A percentile compares a stretch with the other conserved stretches of the same genome.
phyloP scores from a whole-genome alignment of 2,113 vertebrate species.

The Perognathus longimembris region DNA sequence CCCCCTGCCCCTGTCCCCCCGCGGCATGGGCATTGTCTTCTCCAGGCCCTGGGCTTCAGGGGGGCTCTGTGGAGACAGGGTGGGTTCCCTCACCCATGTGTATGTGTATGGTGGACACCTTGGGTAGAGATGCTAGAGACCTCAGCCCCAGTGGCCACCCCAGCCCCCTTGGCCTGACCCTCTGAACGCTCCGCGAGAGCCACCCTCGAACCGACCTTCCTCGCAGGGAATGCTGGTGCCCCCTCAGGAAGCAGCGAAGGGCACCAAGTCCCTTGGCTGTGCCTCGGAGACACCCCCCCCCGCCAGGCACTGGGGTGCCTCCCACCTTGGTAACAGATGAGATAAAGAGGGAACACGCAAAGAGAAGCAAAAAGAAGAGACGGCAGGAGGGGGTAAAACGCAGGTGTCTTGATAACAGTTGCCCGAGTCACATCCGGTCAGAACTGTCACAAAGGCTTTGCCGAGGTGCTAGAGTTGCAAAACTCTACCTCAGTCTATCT shows the following conservation, averaged over 20 bases:
- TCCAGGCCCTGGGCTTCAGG: too few relatives aligned
- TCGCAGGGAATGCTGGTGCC: accelerated
- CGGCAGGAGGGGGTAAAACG: neutral
- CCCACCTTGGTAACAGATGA: too few relatives aligned
- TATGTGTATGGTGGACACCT: neutral
- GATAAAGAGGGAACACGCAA: neutral
- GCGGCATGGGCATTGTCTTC: too few relatives aligned
- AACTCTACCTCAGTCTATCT: neutral
- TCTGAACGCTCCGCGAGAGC: neutral
- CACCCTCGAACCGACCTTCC: too few relatives aligned
- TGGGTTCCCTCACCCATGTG: neutral
- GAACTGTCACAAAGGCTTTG: accelerated
- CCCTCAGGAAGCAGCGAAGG: neutral
- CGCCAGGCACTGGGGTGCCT: too few relatives aligned
- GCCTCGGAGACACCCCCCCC: too few relatives aligned
- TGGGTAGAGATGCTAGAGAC: neutral
- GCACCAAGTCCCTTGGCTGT: neutral
- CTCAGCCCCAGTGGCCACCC: neutral
- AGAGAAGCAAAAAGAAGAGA: neutral
- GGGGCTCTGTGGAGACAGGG: neutral
- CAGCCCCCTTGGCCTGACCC: neutral
- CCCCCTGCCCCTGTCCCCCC: too few relatives aligned
- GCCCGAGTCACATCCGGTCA: neutral
- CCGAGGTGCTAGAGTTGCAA: neutral
- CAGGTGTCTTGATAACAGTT: neutral